These are phyloP conservation scores for Nymphalis c-album DNA, from an alignment of 2,888 invertebrate species.

Conservation along the genomic window DNA sequence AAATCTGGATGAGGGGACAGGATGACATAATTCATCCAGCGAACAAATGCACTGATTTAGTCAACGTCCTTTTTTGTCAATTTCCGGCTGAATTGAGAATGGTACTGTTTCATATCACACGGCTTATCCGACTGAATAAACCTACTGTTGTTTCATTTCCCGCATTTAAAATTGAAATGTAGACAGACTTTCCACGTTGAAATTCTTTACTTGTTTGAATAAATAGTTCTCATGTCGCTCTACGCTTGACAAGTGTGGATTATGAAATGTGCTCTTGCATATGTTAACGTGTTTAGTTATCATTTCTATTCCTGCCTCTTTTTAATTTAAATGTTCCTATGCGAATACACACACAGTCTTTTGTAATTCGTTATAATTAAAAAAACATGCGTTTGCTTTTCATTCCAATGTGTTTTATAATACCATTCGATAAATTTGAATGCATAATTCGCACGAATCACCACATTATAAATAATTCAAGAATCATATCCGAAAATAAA, in stretches of 20 bases:
- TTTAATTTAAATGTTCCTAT: slow-evolving; percentile 1
- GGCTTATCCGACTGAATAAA: slow-evolving; percentile 19
- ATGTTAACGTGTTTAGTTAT: background rate
- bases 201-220: slow-evolving; percentile 43
- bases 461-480: too few species aligned
- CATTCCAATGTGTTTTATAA: too few species aligned
- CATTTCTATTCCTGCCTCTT: background rate
- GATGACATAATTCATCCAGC: slow-evolving; percentile 64
- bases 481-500: too few species aligned
- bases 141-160: slow-evolving; percentile 40
- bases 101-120: slow-evolving; percentile 2
- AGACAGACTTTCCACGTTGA: slow-evolving; percentile 48
- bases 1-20: slow-evolving; percentile 51
- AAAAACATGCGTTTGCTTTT: background rate
- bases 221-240: slow-evolving; percentile 3
- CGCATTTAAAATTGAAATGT: slow-evolving; percentile 55
- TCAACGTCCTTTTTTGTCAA: slow-evolving; percentile 43
- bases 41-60: slow-evolving; percentile 49
- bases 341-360: background rate
- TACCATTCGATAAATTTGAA: too few species aligned
- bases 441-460: too few species aligned
- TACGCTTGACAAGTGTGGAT: background rate
- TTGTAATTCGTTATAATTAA: background rate
- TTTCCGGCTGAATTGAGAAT: slow-evolving; percentile 25
- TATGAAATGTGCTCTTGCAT: slow-evolving; percentile 10